Evolutionary conservation across 1,140 invertebrate species (phyloP).

Genomic region (Panulirus ornatus): DNA sequence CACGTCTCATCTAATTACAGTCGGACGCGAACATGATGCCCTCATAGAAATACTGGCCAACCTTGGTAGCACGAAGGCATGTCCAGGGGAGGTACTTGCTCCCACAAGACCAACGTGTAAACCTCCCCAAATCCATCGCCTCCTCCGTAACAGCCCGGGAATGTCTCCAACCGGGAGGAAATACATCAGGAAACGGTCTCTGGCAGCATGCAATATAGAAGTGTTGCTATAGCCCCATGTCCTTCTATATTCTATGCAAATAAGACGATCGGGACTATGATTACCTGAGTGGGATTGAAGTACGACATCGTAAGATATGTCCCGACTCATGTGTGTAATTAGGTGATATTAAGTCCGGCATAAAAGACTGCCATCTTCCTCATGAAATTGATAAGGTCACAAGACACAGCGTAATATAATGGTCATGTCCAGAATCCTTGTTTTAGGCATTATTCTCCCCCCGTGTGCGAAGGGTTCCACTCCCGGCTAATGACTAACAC

Average conservation of each 20-base stretch:
- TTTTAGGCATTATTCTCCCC: slow-evolving; percentile 66
- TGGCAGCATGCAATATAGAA: not conserved
- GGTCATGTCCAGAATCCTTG: slow-evolving; percentile 66
- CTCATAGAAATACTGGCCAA: not conserved
- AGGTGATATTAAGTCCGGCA: slow-evolving; percentile 67
- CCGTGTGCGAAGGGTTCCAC: slow-evolving; percentile 47
- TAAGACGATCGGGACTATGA: slow-evolving; percentile 51
- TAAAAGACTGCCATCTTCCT: slow-evolving; percentile 70
- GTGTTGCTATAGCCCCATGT: not conserved
- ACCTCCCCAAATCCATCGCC: not conserved
- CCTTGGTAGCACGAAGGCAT: not conserved
- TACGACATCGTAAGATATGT: slow-evolving; percentile 53
- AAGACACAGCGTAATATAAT: slow-evolving; percentile 71
- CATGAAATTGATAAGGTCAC: slow-evolving; percentile 72
- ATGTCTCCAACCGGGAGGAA: not conserved
- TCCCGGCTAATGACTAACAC: slow-evolving; percentile 11
- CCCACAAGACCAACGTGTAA: not conserved
- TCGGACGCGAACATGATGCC: not conserved
- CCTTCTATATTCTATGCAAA: slow-evolving; percentile 67
- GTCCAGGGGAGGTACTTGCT: too few species aligned
- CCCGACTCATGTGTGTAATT: slow-evolving; percentile 58
- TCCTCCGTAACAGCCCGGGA: not conserved
- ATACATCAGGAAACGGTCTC: not conserved
- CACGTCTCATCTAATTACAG: slow-evolving; percentile 19
- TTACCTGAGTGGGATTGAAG: slow-evolving; percentile 46